These are phyloP conservation scores for Caenorhabditis latens DNA, from an alignment of 1,140 invertebrate genomes.

Conservation along the genomic window DNA sequence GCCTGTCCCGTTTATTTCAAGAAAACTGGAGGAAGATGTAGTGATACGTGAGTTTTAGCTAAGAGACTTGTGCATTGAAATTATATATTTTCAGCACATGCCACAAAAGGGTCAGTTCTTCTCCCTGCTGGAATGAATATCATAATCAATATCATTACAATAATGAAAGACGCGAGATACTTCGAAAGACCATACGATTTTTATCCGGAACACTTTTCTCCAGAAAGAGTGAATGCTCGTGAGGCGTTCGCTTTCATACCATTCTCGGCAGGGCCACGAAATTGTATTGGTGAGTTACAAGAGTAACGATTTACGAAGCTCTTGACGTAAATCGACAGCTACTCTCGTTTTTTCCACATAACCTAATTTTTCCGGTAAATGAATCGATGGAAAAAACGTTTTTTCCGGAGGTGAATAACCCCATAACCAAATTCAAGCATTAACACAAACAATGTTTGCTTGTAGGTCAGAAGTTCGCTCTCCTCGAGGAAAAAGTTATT, in stretches of 20 bases:
- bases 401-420: too few relatives aligned
- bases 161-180: conserved; percentile 85
- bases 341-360: too few relatives aligned
- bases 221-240: conserved; percentile 82
- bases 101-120: not conserved
- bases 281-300: conserved; percentile 77
- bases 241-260: conserved; percentile 78
- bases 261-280: conserved; percentile 78
- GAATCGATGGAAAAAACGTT: too few relatives aligned
- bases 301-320: not conserved
- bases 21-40: conserved; percentile 83
- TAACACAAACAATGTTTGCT: not conserved
- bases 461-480: conserved; percentile 84
- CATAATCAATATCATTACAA: conserved; percentile 81
- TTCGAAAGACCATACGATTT: conserved; percentile 88
- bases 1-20: conserved; percentile 83
- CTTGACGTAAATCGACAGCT: too few relatives aligned
- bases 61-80: not conserved
- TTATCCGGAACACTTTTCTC: conserved; percentile 90
- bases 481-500: conserved; percentile 87
- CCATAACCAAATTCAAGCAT: not conserved
- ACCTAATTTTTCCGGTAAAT: too few relatives aligned
- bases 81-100: conserved; percentile 34
- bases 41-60: conserved; percentile 17
- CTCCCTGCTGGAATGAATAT: conserved; percentile 83